phyloP scores from a whole-genome alignment of 2,113 vertebrate species.

The Laticauda colubrina region DNA sequence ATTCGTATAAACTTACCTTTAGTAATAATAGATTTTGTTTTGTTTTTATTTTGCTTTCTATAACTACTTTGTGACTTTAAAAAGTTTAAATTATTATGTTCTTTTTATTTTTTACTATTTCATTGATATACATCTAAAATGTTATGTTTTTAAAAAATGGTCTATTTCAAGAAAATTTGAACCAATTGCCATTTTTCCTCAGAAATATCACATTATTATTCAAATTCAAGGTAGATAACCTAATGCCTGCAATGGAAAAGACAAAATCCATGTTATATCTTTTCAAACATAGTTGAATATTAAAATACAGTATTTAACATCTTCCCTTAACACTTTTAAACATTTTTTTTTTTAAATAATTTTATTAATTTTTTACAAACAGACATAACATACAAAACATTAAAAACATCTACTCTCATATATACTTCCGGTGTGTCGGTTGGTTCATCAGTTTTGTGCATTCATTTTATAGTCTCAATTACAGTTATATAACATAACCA shows the following conservation, averaged over 20 bases:
- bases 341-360: no score
- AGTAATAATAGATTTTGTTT: background rate
- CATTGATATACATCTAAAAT: background rate
- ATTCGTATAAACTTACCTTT: background rate
- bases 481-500: no score
- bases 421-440: no score
- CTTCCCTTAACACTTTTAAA: background rate
- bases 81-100: background rate
- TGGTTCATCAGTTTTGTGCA: no score
- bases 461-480: no score
- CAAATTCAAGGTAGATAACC: background rate
- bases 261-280: background rate
- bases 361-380: no score
- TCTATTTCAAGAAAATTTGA: background rate
- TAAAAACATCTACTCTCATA: no score
- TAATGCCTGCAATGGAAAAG: background rate
- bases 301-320: background rate
- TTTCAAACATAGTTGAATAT: background rate
- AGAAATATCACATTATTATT: background rate
- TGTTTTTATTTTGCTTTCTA: background rate
- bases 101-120: background rate
- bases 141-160: background rate
- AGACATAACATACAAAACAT: no score
- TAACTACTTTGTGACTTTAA: background rate
- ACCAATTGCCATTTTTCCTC: background rate